Evolutionary conservation across 1,140 invertebrate species (phyloP).

Genomic region (Drosophila novamexicana): DNA sequence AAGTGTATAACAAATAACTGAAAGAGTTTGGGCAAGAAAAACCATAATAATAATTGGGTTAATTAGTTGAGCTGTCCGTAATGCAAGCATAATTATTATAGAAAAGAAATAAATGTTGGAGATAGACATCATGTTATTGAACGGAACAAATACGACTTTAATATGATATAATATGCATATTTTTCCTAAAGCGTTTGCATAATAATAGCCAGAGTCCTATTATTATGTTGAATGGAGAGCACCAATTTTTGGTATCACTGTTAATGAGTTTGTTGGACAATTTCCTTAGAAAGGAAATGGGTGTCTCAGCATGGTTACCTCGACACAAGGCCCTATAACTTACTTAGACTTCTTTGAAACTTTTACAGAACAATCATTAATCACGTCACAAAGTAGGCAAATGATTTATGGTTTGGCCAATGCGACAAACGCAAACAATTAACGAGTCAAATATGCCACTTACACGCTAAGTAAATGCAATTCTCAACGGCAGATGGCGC

Average conservation of each 20-base stretch:
- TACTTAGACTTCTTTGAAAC: constrained; percentile 8
- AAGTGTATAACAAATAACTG: constrained; percentile 4
- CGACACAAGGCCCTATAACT: background rate
- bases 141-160: too few relatives aligned
- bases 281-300: constrained; percentile 1
- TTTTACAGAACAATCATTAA: constrained; percentile 38
- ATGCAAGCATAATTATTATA: too few relatives aligned
- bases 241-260: background rate
- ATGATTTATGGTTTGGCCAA: constrained; percentile 56
- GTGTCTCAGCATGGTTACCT: too few relatives aligned
- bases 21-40: background rate
- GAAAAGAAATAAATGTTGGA: too few relatives aligned
- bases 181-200: too few relatives aligned
- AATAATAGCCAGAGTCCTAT: too few relatives aligned
- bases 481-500: constrained; percentile 28
- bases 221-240: background rate
- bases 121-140: too few relatives aligned
- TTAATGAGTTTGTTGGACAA: constrained; percentile 9
- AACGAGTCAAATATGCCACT: constrained; percentile 63
- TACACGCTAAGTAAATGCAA: constrained; percentile 45
- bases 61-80: constrained; percentile 5
- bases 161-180: too few relatives aligned
- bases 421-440: constrained; percentile 63
- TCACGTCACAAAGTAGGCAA: constrained; percentile 36
- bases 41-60: constrained; percentile 6